Evolutionary conservation across 2,797 vertebrate genomes (phyloP).

Genomic region (Macropus fuliginosus): DNA sequence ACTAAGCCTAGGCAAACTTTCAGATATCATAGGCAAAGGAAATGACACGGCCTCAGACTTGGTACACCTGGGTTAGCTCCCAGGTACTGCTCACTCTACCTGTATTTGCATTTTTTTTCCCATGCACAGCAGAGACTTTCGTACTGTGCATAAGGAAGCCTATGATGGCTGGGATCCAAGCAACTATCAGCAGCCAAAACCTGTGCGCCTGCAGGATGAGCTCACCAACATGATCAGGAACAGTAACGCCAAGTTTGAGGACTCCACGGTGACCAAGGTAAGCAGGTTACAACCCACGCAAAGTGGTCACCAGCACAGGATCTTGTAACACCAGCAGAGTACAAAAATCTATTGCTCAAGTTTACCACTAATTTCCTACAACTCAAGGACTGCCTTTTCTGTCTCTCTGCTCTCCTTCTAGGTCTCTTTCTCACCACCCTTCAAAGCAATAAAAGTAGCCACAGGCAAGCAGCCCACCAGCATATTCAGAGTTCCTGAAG

Average conservation of each 20-base stretch:
- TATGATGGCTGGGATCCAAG: slow-evolving; percentile 83
- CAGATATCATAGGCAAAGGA: slow-evolving; percentile 13
- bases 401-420: slow-evolving; percentile 46
- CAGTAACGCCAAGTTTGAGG: slow-evolving; percentile 24
- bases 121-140: slow-evolving; percentile 84
- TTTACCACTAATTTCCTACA: background rate
- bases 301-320: slow-evolving; percentile 23
- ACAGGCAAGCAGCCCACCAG: slow-evolving; percentile 43
- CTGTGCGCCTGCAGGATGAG: slow-evolving; percentile 44
- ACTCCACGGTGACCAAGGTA: slow-evolving; percentile 72
- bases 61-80: background rate
- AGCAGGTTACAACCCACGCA: slow-evolving; percentile 25
- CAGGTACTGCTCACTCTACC: background rate
- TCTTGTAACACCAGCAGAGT: background rate
- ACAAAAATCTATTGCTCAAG: background rate
- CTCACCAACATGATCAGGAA: background rate
- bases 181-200: slow-evolving; percentile 51
- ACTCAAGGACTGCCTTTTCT: background rate
- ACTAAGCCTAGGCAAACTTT: slow-evolving; percentile 12
- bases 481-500: slow-evolving; percentile 42
- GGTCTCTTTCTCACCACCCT: slow-evolving; percentile 36
- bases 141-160: slow-evolving; percentile 83
- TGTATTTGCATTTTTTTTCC: slow-evolving; percentile 12
- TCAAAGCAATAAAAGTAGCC: slow-evolving; percentile 9
- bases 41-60: background rate